Base-by-base conservation (phyloP, 1,140 invertebrate genomes). In the Melitaea cinxia region DNA sequence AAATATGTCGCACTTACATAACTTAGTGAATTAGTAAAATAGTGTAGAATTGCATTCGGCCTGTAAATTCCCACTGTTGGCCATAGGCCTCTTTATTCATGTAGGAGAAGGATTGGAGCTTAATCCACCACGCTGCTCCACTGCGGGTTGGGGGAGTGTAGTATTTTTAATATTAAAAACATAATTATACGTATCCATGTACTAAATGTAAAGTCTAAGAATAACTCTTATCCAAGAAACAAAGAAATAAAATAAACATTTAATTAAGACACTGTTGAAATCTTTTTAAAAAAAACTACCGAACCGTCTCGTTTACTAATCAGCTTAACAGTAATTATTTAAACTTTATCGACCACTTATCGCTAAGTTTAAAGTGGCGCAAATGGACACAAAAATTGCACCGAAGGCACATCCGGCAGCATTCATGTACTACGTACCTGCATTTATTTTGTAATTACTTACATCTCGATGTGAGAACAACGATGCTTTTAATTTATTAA, bases 301-400 rank as follows among this genome's bases (percentile, higher is more conserved):
- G 15, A 59, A 49, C 35, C 17, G 15, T 59, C 12, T 49, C 54
- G 42, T 60, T 50, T 33, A 21, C 59, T 65, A 72, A 69, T 72
- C 66, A 57, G 58, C 49, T 49, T 15, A 42, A 57, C 14, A 28
- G 14, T 69, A 62, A 65, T 72, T 72, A 72, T 72, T 69, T 58
- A 52, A 61, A 65, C 49, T 65, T 68, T 70, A 73, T 70, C 65
- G 56, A 54, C 33, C 62, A 63, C 59, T 68, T 68, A 62, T 55
- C 67, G 35, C 56, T 60, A 59, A 64, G 55, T 65, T 54, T 55
- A 72, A 72, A 71, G 71, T 73, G 65, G 62, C 63, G 50, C 65
- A 65, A 72, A 60, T 57, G 55, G 57, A 57, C 57, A 61, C 65
- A 72, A 75, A 72, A 75, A 66, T 72, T 68, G 64, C 65, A 47